Evolutionary conservation across 2,888 invertebrate genomes (phyloP).

Genomic region (Catocala nupta): DNA sequence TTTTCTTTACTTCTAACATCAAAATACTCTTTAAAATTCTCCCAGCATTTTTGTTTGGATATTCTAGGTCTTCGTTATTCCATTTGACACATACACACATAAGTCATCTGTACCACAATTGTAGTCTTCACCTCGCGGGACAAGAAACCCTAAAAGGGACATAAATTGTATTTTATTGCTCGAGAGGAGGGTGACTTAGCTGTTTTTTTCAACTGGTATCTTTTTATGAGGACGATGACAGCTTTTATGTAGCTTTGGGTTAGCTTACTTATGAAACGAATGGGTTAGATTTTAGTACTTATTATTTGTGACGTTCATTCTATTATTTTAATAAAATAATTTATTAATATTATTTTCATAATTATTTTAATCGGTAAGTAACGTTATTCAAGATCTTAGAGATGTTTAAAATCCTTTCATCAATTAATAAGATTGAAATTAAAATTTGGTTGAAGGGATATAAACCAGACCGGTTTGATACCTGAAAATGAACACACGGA

Average conservation of each 20-base stretch:
- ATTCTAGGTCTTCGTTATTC: background rate
- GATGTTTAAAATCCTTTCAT: no score
- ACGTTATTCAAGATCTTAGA: no score
- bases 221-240: constrained; percentile 29
- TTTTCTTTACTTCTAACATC: no score
- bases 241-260: constrained; percentile 16
- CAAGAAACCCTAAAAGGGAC: constrained; percentile 27
- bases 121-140: constrained; percentile 17
- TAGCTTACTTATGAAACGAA: background rate
- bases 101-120: constrained; percentile 27
- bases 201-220: constrained; percentile 29
- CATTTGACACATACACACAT: constrained; percentile 6
- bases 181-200: constrained; percentile 16
- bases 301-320: background rate
- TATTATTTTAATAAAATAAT: no score
- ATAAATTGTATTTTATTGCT: constrained; percentile 43
- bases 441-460: no score
- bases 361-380: no score
- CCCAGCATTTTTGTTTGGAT: no score
- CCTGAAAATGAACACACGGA: no score
- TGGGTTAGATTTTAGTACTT: background rate
- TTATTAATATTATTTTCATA: no score
- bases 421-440: no score
- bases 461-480: no score
- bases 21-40: no score